Base-by-base conservation (phyloP, 2,113 vertebrate genomes). In the Chrysemys picta region DNA sequence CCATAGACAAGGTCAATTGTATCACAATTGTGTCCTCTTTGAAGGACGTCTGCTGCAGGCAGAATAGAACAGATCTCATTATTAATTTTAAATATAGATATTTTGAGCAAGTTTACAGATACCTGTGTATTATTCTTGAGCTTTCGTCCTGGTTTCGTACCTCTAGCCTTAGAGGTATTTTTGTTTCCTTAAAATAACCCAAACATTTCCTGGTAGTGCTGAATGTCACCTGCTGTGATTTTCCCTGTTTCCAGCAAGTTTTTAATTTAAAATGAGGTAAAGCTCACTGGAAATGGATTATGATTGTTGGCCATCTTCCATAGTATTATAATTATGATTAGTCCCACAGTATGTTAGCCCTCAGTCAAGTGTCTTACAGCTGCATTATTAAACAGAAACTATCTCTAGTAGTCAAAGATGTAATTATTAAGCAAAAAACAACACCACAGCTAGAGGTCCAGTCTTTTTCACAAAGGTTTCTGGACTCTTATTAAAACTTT, bases 351-450 rank as follows among this genome's bases (percentile, higher is more conserved):
- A 45, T 49, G 84, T 21, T 17, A 69, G 29, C 1, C 3, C n/a
- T 82, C 47, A 81, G 47, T 80, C 76, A 75, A 42, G 45, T 52
- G 45, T 80, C 57, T 87, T 82, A 84, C 72, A 89, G 47, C 31
- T 81, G 52, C 49, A 50, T 90, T 89, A 85, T 87, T 82, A 88
- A 94, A 81, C 69, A 13, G 16, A 89, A 96, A 95, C 49, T 90
- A 27, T 49, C 78, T 94, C 38, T 49, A 90, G 47, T 94, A 82
- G 84, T 94, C 69, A 76, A 85, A 93, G 80, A 65, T 76, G 53
- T 80, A 88, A 84, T 88, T 88, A 91, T 78, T 92, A 91, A 85
- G 75, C 76, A 90, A 94, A 85, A 62, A 83, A 6, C 12, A 88
- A 10, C 17, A 52, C 1, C 52, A 50, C 16, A 54, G 4, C 35